Evolutionary conservation across 1,140 invertebrate genomes (phyloP).

Genomic region (Thaumatotibia leucotreta): DNA sequence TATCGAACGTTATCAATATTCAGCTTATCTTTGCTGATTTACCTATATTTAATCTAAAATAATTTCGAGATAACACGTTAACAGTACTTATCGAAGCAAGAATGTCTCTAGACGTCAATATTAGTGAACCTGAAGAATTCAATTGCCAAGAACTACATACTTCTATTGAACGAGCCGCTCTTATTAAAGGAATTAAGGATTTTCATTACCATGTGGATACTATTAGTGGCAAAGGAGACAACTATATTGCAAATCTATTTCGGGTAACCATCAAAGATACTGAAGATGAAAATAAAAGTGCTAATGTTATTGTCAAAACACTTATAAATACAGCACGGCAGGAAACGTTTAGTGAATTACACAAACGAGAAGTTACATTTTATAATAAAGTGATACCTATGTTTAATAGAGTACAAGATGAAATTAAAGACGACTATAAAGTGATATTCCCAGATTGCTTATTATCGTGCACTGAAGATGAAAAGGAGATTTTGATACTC

Average conservation of each 20-base stretch:
- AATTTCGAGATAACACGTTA: background rate
- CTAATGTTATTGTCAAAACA: conserved; percentile 61
- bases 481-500: conserved; percentile 56
- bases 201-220: conserved; percentile 61
- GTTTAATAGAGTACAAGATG: conserved; percentile 43
- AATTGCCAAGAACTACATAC: conserved; percentile 57
- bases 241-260: conserved; percentile 62
- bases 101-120: conserved; percentile 67
- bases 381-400: conserved; percentile 46
- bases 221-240: conserved; percentile 52
- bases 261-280: conserved; percentile 49
- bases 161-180: conserved; percentile 45
- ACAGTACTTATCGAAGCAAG: conserved; percentile 21
- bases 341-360: conserved; percentile 55
- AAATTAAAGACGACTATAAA: conserved; percentile 29
- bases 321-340: conserved; percentile 57
- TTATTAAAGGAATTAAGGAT: conserved; percentile 38
- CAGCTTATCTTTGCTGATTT: background rate
- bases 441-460: conserved; percentile 47
- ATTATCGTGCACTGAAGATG: conserved; percentile 37
- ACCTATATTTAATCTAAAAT: background rate
- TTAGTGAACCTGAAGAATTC: conserved; percentile 67
- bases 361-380: conserved; percentile 54
- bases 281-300: conserved; percentile 30
- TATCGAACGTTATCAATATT: background rate